Evolutionary conservation across 1,140 invertebrate genomes (phyloP), one percentile per base, ranked within the genome.

Genomic region (Vanessa atalanta): DNA sequence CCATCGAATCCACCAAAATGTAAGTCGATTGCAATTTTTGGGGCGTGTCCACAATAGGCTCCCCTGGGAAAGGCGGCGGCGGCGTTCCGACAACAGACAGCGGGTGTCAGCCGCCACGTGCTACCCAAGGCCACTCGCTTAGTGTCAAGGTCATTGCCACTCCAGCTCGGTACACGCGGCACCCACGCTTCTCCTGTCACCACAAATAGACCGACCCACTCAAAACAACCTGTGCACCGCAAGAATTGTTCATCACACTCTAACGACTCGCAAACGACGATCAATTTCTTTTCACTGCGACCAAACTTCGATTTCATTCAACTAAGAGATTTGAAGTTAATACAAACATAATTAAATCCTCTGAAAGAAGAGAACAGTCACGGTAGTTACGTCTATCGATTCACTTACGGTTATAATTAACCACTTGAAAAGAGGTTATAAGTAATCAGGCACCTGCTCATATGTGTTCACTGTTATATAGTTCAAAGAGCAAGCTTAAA

Each of bases 141-240:
- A 93, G 89, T 93, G 91, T 91, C 91, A 93, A 93, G 91, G 91
- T 91, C 90, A 92, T 90, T 91, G 90, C 89, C 90, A 92, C 89
- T 89, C 88, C 88, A 90, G 87, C 88, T 87, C 84, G 74, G 88
- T 85, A 90, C 89, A 92, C 90, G 88, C 89, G 85, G 89, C 89
- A 88, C 90, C 89, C 90, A 92, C 90, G 89, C 90, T 86, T 87
- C 88, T 89, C 86, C 86, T 91, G 90, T 90, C 90, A 90, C 89
- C 89, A 89, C 89, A 89, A 92, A 92, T 92, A 92, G 89, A 90
- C 83, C 89, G 77, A 85, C 88, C 87, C 86, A 89, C 89, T 89
- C 83, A 75, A 79, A 84, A 85, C 79, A 86, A 86, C 83, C 79
- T 83, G 81, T 83, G 80, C 79, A 81, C 76, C 82, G 84, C 88